Base-by-base conservation (phyloP, 2,888 invertebrate genomes). In the Galeruca laticollis region DNA sequence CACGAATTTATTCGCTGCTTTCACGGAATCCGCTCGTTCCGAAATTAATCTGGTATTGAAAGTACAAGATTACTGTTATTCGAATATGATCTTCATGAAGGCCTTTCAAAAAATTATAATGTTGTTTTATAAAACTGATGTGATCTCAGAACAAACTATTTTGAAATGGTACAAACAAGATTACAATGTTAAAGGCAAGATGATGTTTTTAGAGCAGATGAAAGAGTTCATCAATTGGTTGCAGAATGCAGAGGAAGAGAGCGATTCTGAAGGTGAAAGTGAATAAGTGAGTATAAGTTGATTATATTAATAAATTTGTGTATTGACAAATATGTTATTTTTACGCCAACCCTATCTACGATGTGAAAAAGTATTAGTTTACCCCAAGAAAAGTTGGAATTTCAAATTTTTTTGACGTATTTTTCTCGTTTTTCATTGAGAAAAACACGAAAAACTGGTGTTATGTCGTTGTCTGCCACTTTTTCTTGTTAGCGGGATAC, bases 41-140 rank as follows among this genome's bases (percentile, higher is more conserved):
- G 96, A 98, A 87, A 89, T 96, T 81, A 93, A 93, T 71, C 90
- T 98, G 77, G 90, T 98, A 82, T 89, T 94, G 77, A 96, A 96
- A 87, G 94, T 98, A 80, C 98, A 98, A 87, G 98, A 98, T 85
- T 98, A 94, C 87, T 98, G 98, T 87, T 98, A 98, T 86, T 97
- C 97, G 85, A 98, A 98, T 89, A 98, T 98, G 97, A 96, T 94
- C 86, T 98, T 98, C 87, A 96, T 98, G 96, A 96, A 96, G 85
- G 96, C 96, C 86, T 98, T 98, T 91, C 96, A 96, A 86, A 98
- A 98, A 88, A 96, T 98, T 82, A 93, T 98, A 82, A 91, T 98
- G 87, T 92, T 98, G 84, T 93, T 98, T 88, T 98, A 98, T 89
- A 97, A 96, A 90, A 95, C 93, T 82, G 97, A 98, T 86, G 95